Evolutionary conservation across 2,888 invertebrate species (phyloP).

Genomic region (Thecocarcelia acutangulata): DNA sequence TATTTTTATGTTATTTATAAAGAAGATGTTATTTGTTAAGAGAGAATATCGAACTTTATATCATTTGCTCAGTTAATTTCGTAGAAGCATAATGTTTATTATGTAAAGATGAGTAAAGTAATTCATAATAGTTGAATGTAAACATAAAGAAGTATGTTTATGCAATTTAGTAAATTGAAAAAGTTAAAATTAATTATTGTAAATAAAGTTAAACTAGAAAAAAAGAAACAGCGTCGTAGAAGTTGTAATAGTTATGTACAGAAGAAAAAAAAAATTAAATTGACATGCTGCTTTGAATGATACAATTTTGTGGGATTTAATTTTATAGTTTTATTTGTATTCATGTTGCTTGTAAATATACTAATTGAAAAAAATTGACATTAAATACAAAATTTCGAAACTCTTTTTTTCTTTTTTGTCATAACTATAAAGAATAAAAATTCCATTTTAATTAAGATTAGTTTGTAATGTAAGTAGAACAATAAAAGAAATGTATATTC

Average conservation of each 20-base stretch:
- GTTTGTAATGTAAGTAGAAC: not conserved
- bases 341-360: constrained; percentile 42
- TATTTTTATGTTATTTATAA: constrained; percentile 26
- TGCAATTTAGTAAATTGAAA: constrained; percentile 45
- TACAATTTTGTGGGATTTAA: constrained; percentile 37
- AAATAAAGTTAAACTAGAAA: constrained; percentile 16
- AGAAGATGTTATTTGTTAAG: constrained; percentile 24
- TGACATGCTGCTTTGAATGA: constrained; percentile 59
- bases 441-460: constrained; percentile 19
- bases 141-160: not conserved
- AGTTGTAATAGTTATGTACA: constrained; percentile 44
- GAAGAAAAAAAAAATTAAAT: constrained; percentile 53
- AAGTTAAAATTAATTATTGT: constrained; percentile 45
- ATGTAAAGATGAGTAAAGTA: constrained; percentile 12
- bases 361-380: constrained; percentile 74
- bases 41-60: not conserved
- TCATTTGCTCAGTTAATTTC: constrained; percentile 20
- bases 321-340: constrained; percentile 15
- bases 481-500: not conserved
- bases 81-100: constrained; percentile 40
- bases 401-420: constrained; percentile 6
- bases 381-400: constrained; percentile 52
- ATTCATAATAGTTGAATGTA: constrained; percentile 7
- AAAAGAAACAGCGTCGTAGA: constrained; percentile 26
- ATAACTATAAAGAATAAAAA: constrained; percentile 27